Percentiles rank a stretch among this genome's conserved stretches.
Conservation (phyloP, 2,797 vertebrate species). For the Rhinophrynus dorsalis region DNA sequence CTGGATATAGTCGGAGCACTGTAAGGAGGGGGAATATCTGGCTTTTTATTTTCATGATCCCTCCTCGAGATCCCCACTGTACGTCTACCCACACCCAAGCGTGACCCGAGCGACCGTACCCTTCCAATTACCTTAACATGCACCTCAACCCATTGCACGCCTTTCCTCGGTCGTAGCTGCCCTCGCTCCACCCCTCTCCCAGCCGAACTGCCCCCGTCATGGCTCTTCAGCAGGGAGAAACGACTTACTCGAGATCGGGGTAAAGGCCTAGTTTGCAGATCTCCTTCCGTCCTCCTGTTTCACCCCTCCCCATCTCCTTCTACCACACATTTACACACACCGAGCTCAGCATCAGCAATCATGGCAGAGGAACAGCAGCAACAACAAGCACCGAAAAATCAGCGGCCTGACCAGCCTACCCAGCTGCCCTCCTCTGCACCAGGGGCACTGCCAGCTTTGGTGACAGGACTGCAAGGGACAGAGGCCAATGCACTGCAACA, state of each 20-base stretch:
- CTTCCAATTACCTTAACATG: conserved; percentile 23
- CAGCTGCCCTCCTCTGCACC: conserved; percentile 53
- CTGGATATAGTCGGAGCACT: conserved; percentile 17
- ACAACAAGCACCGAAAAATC: conserved; percentile 67
- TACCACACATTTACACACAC: conserved; percentile 56
- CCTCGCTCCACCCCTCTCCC: conserved; percentile 42
- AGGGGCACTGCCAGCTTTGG: conserved; percentile 74
- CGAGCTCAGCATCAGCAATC: conserved; percentile 58
- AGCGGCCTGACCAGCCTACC: conserved; percentile 64
- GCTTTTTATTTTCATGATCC: conserved; percentile 22
- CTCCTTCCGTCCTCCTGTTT: conserved; percentile 49
- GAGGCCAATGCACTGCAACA: conserved; percentile 89
- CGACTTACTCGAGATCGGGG: conserved; percentile 72
- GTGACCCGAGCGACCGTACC: not conserved
- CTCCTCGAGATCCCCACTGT: not conserved
- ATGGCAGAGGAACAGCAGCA: conserved; percentile 89
- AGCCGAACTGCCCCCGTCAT: conserved; percentile 70
- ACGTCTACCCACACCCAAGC: not conserved
- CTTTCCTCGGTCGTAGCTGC: conserved; percentile 49
- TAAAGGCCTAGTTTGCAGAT: conserved; percentile 87
- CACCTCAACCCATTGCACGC: conserved; percentile 26
- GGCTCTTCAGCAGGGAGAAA: conserved; percentile 74
- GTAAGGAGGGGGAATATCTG: conserved; percentile 29
- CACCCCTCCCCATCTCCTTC: conserved; percentile 55
- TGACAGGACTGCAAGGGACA: conserved; percentile 84